Base-by-base conservation (phyloP, 2,113 vertebrate genomes). In the Cavia porcellus region DNA sequence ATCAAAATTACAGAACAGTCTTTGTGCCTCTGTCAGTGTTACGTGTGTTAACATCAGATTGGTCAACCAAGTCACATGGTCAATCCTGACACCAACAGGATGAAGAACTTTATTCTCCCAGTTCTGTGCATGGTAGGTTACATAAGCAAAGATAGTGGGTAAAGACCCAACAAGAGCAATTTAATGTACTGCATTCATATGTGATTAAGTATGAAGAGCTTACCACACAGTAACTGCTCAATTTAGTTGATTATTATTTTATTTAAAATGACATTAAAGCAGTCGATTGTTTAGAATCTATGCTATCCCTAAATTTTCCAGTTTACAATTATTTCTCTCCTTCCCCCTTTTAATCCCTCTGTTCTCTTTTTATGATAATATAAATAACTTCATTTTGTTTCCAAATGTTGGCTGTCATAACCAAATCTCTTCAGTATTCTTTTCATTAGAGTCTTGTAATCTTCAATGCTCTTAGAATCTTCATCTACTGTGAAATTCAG, bases 381-480 rank as follows among this genome's bases (percentile, higher is more conserved):
- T 17, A 88, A 94, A 89, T 82, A 90, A 83, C 7, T 89, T 95
- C 12, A 86, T 70, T 94, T 50, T 74, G n/a, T 64, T 96, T 96
- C 68, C n/a, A 91, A 59, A 72, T 80, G 61, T 95, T 91, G 86
- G 30, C 30, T 92, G 91, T 95, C 42, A 86, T 62, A 62, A 86
- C 50, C 38, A 95, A 50, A 55, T 95, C 35, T 68, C 52, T 86
- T 94, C 7, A 25, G 25, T 61, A 70, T 66, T 32, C 32, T 77
- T 89, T 32, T 25, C 61, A 75, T n/a, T 24, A 83, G 8, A 42
- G 28, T 52, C 35, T 91, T 89, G 9, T 70, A 50, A 77, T 77
- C 59, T 87, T 92, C 86, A 52, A 25, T 20, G 3, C 80, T 59
- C 52, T 82, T n/a, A 55, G 52, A 22, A n/a, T 57, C 80, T 57